Conservation (phyloP, 1,140 invertebrate genomes). For the Philopotamus ludificatus region DNA sequence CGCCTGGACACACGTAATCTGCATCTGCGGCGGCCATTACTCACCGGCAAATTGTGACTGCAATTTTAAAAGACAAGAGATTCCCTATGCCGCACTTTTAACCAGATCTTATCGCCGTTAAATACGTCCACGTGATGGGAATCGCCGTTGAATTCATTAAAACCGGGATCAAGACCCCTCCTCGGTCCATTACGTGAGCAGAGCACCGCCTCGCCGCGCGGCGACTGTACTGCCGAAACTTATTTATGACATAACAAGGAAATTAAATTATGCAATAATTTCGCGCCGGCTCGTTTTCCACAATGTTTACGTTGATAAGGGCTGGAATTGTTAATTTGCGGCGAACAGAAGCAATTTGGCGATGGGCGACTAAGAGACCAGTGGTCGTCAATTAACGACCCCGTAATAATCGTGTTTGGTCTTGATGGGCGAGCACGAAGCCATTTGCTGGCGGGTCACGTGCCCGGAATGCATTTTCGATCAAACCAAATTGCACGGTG, state of each 20-base stretch:
- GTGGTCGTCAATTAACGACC: not conserved
- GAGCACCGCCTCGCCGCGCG: too few relatives aligned
- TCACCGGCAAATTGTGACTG: constrained; percentile 18
- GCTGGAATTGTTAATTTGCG: not conserved
- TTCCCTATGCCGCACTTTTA: not conserved
- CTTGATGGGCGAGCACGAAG: not conserved
- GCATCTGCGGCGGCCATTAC: constrained; percentile 12
- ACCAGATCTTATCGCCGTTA: constrained; percentile 2
- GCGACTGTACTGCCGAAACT: too few relatives aligned
- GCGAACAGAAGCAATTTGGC: not conserved
- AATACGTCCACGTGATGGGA: not conserved
- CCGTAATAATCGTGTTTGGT: constrained; percentile 5
- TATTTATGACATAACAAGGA: too few relatives aligned
- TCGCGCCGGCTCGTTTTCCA: too few relatives aligned
- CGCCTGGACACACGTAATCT: constrained; percentile 2
- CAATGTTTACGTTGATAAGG: too few relatives aligned
- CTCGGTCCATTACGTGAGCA: too few relatives aligned
- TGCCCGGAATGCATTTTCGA: constrained; percentile 9
- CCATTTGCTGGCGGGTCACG: constrained; percentile 13
- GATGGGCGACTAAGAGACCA: not conserved
- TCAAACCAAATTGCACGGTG: constrained; percentile 6
- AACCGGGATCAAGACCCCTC: not conserved
- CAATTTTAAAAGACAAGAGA: constrained; percentile 13
- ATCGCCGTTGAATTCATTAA: not conserved
- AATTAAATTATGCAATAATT: not conserved